A percentile compares a stretch with the other conserved stretches of the same genome.
These are phyloP conservation scores for Homalodisca vitripennis DNA, from an alignment of 1,140 invertebrate genomes.

Conservation along the genomic window DNA sequence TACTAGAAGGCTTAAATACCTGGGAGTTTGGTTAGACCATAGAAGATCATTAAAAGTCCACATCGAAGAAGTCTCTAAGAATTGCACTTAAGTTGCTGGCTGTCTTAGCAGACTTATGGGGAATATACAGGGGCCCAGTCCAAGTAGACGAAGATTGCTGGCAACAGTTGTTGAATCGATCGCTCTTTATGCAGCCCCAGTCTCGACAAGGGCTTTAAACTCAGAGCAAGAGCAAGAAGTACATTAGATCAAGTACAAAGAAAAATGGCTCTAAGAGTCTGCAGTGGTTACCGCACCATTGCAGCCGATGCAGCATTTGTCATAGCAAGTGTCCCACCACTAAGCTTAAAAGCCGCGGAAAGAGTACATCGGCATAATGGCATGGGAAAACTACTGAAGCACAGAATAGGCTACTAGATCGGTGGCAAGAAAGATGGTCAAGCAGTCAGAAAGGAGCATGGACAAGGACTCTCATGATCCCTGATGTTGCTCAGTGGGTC, in stretches of 20 bases:
- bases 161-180: neutral
- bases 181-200: neutral
- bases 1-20: no score
- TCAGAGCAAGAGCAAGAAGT: neutral
- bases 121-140: neutral
- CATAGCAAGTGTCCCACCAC: neutral
- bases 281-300: neutral
- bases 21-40: neutral
- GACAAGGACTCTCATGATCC: slow-evolving; percentile 38
- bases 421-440: slow-evolving; percentile 36
- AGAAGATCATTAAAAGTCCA: neutral
- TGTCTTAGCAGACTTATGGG: neutral
- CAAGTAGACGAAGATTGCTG: neutral
- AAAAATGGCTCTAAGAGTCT: neutral
- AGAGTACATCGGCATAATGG: neutral
- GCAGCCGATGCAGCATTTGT: slow-evolving; percentile 2
- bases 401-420: slow-evolving; percentile 7
- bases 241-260: neutral
- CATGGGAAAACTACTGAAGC: neutral
- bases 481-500: slow-evolving; percentile 30
- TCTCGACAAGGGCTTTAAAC: neutral
- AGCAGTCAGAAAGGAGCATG: slow-evolving; percentile 31
- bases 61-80: neutral
- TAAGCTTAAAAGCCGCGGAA: neutral
- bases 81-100: neutral